Percentiles rank a stretch among this genome's conserved stretches.
phyloP scores from a whole-genome alignment of 2,113 vertebrate genomes.

The Strix aluco region DNA sequence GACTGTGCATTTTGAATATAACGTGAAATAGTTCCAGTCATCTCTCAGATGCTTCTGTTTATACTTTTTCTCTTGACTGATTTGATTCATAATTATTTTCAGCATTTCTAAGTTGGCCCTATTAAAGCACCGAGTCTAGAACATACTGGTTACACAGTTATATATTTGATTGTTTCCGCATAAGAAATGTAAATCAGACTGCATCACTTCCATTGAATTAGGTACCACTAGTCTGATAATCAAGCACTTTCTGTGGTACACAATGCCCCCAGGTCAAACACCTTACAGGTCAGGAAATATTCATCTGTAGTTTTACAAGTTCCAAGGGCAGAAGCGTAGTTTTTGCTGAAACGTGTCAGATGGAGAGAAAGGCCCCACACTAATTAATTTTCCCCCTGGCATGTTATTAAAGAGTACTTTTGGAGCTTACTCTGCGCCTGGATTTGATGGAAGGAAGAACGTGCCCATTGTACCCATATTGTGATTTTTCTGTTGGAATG shows the following conservation, averaged over 20 bases:
- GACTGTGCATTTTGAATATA: not conserved
- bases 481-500: not conserved
- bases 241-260: not conserved
- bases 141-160: not conserved
- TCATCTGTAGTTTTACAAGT: not conserved
- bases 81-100: not conserved
- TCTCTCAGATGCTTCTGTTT: not conserved
- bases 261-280: not conserved
- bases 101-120: not conserved
- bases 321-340: not conserved
- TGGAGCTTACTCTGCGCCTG: not conserved
- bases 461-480: not conserved
- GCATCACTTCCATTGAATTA: not conserved
- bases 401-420: not conserved
- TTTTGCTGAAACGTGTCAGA: not conserved
- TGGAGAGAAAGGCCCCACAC: accelerated
- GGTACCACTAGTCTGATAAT: not conserved
- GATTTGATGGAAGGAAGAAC: not conserved
- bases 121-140: not conserved
- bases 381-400: not conserved
- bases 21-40: not conserved
- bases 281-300: not conserved
- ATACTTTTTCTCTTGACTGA: not conserved
- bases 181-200: not conserved
- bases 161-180: not conserved